Evolutionary conservation across 2,113 vertebrate species (phyloP), one percentile per base, ranked within the genome.

Genomic region (Semnornis frantzii): DNA sequence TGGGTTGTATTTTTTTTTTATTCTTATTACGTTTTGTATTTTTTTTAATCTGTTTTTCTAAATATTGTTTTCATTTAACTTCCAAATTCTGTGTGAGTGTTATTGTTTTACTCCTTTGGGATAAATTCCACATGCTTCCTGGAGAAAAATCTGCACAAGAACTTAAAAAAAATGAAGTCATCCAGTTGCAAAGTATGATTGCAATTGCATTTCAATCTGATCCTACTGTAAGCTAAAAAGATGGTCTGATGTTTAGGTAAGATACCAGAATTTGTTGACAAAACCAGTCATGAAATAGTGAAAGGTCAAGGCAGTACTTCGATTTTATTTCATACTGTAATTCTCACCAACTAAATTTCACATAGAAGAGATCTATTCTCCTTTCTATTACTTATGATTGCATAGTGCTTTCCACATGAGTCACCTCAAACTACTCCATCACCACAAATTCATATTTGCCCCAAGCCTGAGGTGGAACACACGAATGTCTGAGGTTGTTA

Each of bases 401-500:
- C 10, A 18, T 11, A 57, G 20, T 27, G 70, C 72, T 87, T 70
- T 25, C 12, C 64, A 80, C 0, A 0, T 0, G 0, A 63, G 21
- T 85, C 72, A 37, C 59, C 23, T 17, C 66, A 75, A 79, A 64
- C 21, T 6, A 2, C 50, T 75, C 52, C n/a, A 28, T 59, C 50
- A 66, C 5, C 39, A 6, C 9, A 63, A 42, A 14, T 37, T 85
- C 82, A 52, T 24, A 15, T 42, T 58, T 57, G 12, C 60, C 69
- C 15, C 24, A 46, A 20, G 6, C 28, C 14, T 13, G 27, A 44
- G 21, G 21, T 52, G 50, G 27, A 65, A 17, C 2, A 1, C 59
- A n/a, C 1, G 1, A 0, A 0, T 42, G 19, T 18, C 48, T 2
- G 1, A 31, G 28, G 46, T 27, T 31, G 18, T 39, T 80, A 2